phyloP scores from a whole-genome alignment of 2,113 vertebrate genomes.

The Malurus cyaneus region DNA sequence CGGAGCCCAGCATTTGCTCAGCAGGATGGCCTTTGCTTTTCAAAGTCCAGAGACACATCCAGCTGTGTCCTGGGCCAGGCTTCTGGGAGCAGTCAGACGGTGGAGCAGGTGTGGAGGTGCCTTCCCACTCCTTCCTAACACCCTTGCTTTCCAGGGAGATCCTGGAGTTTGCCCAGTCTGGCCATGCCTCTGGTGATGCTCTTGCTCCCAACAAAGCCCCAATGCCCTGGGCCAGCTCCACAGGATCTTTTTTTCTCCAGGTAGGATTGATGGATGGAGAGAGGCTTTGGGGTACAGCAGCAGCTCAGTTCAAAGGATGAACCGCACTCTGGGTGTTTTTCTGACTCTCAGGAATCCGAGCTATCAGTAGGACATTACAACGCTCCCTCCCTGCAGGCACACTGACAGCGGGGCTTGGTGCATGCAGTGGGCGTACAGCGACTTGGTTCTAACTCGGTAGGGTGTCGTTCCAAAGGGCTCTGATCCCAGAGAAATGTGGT shows the following conservation, averaged over 20 bases:
- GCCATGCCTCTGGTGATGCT: not conserved
- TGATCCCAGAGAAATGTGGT: not conserved
- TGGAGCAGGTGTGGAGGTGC: not conserved
- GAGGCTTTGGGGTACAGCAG: not conserved
- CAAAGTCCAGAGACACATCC: not conserved
- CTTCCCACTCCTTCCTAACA: not conserved
- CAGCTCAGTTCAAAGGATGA: not conserved
- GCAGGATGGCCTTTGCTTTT: not conserved
- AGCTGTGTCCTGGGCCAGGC: not conserved
- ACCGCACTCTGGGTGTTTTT: not conserved
- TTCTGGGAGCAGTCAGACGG: not conserved
- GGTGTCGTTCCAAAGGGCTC: not conserved
- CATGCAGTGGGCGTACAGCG: fast-evolving
- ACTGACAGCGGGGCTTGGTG: fast-evolving
- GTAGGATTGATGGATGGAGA: not conserved
- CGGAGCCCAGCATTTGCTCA: not conserved
- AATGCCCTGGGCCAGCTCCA: not conserved
- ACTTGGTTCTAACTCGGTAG: not conserved
- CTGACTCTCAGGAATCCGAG: not conserved
- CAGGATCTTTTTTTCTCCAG: not conserved
- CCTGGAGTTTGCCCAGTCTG: not conserved
- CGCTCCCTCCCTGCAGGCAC: not conserved
- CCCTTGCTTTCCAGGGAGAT: not conserved
- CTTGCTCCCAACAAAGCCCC: not conserved
- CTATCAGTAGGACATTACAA: not conserved